Base-by-base conservation (phyloP, 2,113 vertebrate species). In the Cyanistes caeruleus region DNA sequence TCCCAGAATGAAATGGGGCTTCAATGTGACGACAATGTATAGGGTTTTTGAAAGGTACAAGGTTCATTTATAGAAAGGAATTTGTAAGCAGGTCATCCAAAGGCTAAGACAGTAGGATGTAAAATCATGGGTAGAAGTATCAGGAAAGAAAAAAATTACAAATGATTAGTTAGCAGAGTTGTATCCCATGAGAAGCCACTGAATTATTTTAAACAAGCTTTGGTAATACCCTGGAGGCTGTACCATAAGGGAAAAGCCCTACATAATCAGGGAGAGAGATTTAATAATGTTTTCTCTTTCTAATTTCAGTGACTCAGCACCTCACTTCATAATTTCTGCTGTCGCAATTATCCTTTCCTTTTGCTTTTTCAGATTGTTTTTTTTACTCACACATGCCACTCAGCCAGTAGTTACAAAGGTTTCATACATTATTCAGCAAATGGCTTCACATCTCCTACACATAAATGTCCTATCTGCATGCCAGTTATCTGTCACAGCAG, bases 381-480 rank as follows among this genome's bases (percentile, higher is more conserved):
- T 72, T 28, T 49, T 20, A 23, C 23, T 70, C 35, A 48, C 31
- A 48, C 2, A 2, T 56, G 60, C 27, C 5, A 6, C 35, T 85
- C 41, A 79, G 14, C 9, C 87, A 87, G 51, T 43, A 68, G 49
- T 27, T 56, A 39, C 6, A 44, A 23, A 12, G 3, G 68, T 86
- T 96, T 60, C 60, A 48, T 88, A 83, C 27, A 78, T 75, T 90
- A 39, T 91, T 96, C 58, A 89, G 73, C 76, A 97, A 97, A 96
- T 96, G 55, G 30, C 23, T 93, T 96, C 91, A 89, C 76, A 75
- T 58, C 39, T 81, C 63, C 73, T 64, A 62, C 31, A 59, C 13
- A 33, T 11, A 78, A 90, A 65, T 49, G n/a, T 27, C n/a, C 51
- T 87, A 24, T 17, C 28, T 84, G 13, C 21, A 20, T 84, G 30